Evolutionary conservation across 2,888 invertebrate genomes (phyloP).

Genomic region (Gordius sp.): DNA sequence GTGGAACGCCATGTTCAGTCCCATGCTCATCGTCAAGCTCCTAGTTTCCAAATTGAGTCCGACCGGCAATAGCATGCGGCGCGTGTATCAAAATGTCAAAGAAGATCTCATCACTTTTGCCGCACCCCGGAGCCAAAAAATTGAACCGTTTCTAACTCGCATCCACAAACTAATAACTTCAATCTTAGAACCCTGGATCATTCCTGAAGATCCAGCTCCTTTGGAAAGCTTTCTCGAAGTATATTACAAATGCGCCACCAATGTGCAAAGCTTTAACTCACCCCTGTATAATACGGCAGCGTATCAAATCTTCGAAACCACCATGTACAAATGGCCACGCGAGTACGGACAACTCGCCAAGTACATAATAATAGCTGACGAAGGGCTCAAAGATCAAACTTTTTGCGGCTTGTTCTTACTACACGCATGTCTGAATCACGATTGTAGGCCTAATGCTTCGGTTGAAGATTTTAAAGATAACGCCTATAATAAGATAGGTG

Average conservation of each 20-base stretch:
- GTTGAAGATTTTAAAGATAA: slow-evolving; percentile 20
- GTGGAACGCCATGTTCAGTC: slow-evolving; percentile 24
- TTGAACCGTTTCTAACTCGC: no score
- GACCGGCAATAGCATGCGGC: no score
- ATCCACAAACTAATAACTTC: no score
- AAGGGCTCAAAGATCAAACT: slow-evolving; percentile 21
- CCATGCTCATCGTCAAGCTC: slow-evolving; percentile 21
- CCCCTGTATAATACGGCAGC: slow-evolving; percentile 21
- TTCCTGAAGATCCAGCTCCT: no score
- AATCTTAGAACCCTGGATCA: no score
- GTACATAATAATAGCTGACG: no score
- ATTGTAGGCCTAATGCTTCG: slow-evolving; percentile 23
- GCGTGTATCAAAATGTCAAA: no score
- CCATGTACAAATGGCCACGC: no score
- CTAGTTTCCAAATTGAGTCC: no score
- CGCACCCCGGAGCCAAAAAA: no score
- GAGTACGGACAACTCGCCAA: no score
- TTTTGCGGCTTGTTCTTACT: slow-evolving; percentile 24
- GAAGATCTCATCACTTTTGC: no score
- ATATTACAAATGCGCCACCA: slow-evolving; percentile 23
- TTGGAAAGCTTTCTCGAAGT: slow-evolving; percentile 23
- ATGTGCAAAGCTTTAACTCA: slow-evolving; percentile 24
- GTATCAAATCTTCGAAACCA: slow-evolving; percentile 19
- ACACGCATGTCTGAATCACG: slow-evolving; percentile 25
- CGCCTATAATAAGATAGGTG: background rate